phyloP scores from a whole-genome alignment of 2,113 vertebrate species.

The Thryonomys swinderianus region DNA sequence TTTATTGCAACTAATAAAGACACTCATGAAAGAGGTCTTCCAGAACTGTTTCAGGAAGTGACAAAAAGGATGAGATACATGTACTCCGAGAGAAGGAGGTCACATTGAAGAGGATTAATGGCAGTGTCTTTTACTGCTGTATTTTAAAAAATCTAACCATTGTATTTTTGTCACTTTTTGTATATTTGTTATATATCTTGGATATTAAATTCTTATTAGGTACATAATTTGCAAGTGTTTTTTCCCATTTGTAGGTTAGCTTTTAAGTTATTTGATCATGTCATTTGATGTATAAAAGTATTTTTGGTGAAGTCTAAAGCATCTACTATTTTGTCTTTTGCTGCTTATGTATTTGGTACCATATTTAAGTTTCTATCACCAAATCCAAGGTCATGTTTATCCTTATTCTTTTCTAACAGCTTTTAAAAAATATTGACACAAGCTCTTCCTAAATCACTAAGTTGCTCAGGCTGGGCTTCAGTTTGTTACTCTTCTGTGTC shows the following conservation, averaged over 20 bases:
- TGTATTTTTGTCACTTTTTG: not conserved
- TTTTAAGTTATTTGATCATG: not conserved
- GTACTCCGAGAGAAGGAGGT: not conserved
- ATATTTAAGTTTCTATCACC: too few relatives aligned
- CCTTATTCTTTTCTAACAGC: not conserved
- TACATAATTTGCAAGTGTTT: not conserved
- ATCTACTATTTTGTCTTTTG: not conserved
- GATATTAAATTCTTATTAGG: not conserved
- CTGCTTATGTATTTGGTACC: not conserved
- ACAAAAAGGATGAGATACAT: not conserved
- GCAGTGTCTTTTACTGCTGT: not conserved
- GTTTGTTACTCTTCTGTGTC: not conserved
- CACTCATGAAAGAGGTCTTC: not conserved
- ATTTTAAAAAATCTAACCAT: not conserved
- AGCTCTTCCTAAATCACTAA: not conserved
- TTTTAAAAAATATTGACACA: not conserved
- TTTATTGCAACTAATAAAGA: not conserved
- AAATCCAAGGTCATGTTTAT: not conserved
- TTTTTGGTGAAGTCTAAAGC: not conserved
- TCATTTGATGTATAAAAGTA: not conserved
- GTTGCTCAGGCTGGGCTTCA: not conserved
- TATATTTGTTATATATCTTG: not conserved
- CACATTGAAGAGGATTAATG: not conserved
- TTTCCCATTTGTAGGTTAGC: not conserved
- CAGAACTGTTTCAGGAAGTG: not conserved